Percentiles rank a stretch among this genome's conserved stretches.
Conservation (phyloP, 2,888 invertebrate species). For the Cephus nigrinus region DNA sequence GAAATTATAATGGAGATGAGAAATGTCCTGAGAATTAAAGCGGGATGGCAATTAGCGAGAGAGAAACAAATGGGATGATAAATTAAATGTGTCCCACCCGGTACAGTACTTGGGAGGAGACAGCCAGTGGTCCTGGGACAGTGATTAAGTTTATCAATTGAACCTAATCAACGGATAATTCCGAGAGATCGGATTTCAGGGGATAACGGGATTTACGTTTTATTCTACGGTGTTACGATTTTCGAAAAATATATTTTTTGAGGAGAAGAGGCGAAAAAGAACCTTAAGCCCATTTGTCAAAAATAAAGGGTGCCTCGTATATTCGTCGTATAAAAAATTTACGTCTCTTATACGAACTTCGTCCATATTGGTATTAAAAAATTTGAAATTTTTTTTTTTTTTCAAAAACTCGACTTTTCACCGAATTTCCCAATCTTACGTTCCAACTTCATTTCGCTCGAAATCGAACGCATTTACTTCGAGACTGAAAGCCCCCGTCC, state of each 20-base stretch:
- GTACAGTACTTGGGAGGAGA: not conserved
- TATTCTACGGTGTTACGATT: not conserved
- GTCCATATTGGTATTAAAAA: no score
- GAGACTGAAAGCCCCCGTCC: not conserved
- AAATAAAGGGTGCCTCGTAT: no score
- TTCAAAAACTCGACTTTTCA: no score
- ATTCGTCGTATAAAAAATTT: no score
- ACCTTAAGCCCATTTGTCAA: no score
- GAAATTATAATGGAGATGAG: not conserved
- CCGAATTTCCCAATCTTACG: no score
- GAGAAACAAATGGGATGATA: not conserved
- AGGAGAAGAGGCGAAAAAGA: fast-evolving
- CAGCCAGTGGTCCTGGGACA: not conserved
- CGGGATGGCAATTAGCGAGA: not conserved
- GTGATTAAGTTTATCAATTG: not conserved
- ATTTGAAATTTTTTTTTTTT: no score
- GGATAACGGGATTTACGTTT: not conserved
- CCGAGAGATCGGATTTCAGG: no score
- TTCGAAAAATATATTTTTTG: no score
- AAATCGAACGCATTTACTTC: not conserved
- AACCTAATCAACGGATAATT: not conserved
- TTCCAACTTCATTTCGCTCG: not conserved
- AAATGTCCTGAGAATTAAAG: not conserved
- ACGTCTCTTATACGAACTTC: no score
- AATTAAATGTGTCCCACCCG: not conserved